phyloP scores from a whole-genome alignment of 2,113 vertebrate species.

The Xerus inauris region DNA sequence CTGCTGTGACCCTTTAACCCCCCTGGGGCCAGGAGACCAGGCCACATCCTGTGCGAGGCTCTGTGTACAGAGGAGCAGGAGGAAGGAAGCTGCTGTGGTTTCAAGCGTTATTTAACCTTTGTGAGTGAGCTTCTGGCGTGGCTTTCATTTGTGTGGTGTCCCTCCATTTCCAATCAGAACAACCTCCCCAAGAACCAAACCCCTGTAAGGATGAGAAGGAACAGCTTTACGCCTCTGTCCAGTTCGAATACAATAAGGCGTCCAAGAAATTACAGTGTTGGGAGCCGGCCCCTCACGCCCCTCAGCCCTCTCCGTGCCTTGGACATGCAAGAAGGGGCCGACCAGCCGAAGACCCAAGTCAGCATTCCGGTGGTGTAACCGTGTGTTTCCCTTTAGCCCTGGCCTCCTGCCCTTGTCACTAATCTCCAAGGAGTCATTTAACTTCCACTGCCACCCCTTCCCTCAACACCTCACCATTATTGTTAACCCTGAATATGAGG shows the following conservation, averaged over 20 bases:
- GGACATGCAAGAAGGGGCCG: constrained; percentile 89
- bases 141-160: constrained; percentile 84
- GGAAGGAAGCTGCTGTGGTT: constrained; percentile 26
- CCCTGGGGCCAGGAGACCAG: background rate
- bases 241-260: constrained; percentile 93
- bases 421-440: constrained; percentile 65
- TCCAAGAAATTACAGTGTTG: constrained; percentile 95
- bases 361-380: constrained; percentile 87
- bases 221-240: constrained; percentile 97
- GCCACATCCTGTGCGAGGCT: background rate
- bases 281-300: constrained; percentile 92
- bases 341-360: constrained; percentile 91
- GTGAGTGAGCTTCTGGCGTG: constrained; percentile 49
- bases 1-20: background rate
- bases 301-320: constrained; percentile 87
- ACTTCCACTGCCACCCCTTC: background rate
- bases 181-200: constrained; percentile 86
- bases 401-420: constrained; percentile 64
- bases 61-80: background rate
- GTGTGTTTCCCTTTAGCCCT: constrained; percentile 62
- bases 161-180: constrained; percentile 89
- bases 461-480: background rate
- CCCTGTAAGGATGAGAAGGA: constrained; percentile 93
- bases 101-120: constrained; percentile 21
- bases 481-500: constrained; percentile 15